Base-by-base conservation (phyloP, 2,888 invertebrate genomes). In the Parthenolecanium corni region DNA sequence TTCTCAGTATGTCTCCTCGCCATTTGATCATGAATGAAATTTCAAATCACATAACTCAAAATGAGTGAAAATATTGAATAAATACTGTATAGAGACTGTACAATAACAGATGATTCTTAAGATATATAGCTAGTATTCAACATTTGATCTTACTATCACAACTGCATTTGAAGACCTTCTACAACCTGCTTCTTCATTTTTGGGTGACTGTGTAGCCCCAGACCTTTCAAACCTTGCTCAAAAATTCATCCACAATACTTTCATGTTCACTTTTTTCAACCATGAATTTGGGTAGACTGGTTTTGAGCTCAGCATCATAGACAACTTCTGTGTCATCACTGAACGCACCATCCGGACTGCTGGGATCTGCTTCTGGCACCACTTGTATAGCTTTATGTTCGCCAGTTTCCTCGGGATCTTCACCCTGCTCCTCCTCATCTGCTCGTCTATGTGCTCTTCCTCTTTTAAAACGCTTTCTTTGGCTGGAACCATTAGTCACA, bases 231-330 rank as follows among this genome's bases (percentile, higher is more conserved):
- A 61, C 38, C 38, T 16, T 46, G 36, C 38, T 46, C 40, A 61
- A 16, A 21, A 51, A 61, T 16, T 51, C 80, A 71, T 85, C 84
- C 71, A 84, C 84, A 65, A 81, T 79, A 69, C 76, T 76, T 74
- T 85, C 85, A 68, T 81, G 81, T 66, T 83, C 82, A 44, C 84
- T 82, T 72, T 78, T 79, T 64, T 79, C 77, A 62, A 84, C 71
- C 84, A 85, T 85, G 69, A 80, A 85, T 68, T 78, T 80, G 1
- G 85, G 85, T 66, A 85, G 72, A 38, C 80, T 78, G 16, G 82
- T 77, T 20, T 82, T 83, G 57, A 82, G 76, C 20, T 77, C 71
- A 66, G 81, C 79, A 69, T 84, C 84, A 70, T 80, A 84, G 40
- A 78, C 76, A 1, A 82, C 80, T 70, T 77, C 76, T 0, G 84